Base-by-base conservation (phyloP, 2,113 vertebrate species). In the Chauna torquata region DNA sequence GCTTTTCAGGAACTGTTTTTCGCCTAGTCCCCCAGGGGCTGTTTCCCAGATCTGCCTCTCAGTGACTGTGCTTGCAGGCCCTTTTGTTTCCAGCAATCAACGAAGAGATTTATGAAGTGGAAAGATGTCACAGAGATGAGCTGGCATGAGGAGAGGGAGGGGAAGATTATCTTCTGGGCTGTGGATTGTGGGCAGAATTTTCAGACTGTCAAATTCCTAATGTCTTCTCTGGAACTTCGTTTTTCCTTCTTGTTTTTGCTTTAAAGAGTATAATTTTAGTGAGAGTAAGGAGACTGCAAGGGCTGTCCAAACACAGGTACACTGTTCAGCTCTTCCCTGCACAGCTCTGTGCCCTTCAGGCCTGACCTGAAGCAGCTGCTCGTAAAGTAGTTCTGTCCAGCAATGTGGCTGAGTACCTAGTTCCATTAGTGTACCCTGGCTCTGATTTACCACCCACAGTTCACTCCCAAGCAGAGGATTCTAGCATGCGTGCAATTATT, bases 1-100 rank as follows among this genome's bases (percentile, higher is more conserved):
- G 93, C 88, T 96, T 96, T 97, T 96, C 97, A 96, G 93, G 93
- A 95, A 93, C 87, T 83, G 89, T 88, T 97, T 95, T 92, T 38
- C 50, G 12, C n/a, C 8, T 8, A 3, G 32, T 49, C 79, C 88
- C 84, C 91, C 75, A 95, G 82, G 87, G 91, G 85, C 94, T 83
- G 42, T 95, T 96, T 96, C 89, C 94, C 95, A 97, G 92, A 85
- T 95, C 94, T 97, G 82, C 59, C 54, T 97, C 89, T 95, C 93
- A 55, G 78, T 66, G 62, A 66, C 78, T 81, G 49, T 42, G 50
- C 78, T 52, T 8, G 34, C 28, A 69, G 11, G 69, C 38, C 50
- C 40, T 42, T 34, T 49, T 57, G 34, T 84, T 72, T n/a, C 42
- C 30, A 28, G 47, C 32, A 94, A 84, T 95, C 94, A 90, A 62